phyloP scores from a whole-genome alignment of 2,888 invertebrate genomes.

The Saturnia pavonia region DNA sequence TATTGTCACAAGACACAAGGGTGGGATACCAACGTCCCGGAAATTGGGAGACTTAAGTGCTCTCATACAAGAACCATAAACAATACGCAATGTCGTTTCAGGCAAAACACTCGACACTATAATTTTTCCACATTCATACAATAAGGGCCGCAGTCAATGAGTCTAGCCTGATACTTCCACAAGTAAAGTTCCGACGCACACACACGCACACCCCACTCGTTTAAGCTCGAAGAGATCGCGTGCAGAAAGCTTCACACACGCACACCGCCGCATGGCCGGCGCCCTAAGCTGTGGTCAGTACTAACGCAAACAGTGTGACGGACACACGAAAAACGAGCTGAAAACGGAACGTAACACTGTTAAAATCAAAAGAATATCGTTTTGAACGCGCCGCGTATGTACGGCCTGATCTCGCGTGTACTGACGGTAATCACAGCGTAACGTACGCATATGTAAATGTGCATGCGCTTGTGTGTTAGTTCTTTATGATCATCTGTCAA shows the following conservation, averaged over 20 bases:
- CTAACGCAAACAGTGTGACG: constrained; percentile 81
- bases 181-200: constrained; percentile 72
- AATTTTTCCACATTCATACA: constrained; percentile 82
- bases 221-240: constrained; percentile 75
- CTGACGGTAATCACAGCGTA: constrained; percentile 40
- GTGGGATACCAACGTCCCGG: constrained; percentile 66
- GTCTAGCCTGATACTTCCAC: constrained; percentile 79
- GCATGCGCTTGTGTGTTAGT: constrained; percentile 68
- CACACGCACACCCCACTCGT: constrained; percentile 71
- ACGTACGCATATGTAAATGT: constrained; percentile 69
- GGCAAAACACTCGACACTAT: constrained; percentile 78
- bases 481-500: constrained; percentile 79
- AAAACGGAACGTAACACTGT: constrained; percentile 74
- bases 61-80: constrained; percentile 65
- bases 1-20: constrained; percentile 71
- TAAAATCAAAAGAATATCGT: constrained; percentile 55
- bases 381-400: constrained; percentile 40
- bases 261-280: constrained; percentile 74
- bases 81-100: constrained; percentile 75
- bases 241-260: constrained; percentile 80
- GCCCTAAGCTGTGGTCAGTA: constrained; percentile 82
- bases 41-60: constrained; percentile 78
- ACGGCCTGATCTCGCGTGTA: constrained; percentile 36
- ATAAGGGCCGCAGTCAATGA: constrained; percentile 82
- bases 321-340: constrained; percentile 81